Percentiles rank a stretch among this genome's conserved stretches.
phyloP scores from a whole-genome alignment of 2,888 invertebrate species.

The Tetrapedia diversipes region DNA sequence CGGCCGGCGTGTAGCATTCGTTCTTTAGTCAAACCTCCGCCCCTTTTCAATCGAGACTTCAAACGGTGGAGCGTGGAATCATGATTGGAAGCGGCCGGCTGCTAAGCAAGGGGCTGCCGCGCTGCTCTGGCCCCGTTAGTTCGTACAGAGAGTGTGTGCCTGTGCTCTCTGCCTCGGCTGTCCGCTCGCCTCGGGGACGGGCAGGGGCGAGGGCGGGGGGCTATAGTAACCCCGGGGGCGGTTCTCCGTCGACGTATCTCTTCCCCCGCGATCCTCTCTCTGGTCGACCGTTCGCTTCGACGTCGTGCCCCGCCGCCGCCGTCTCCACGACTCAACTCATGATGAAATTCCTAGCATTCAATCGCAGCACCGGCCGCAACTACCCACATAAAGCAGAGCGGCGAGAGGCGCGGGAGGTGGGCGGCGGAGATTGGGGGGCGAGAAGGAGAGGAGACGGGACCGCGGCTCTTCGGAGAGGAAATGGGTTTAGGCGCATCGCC shows the following conservation, averaged over 20 bases:
- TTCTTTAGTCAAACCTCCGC: constrained; percentile 83
- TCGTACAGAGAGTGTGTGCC: constrained; percentile 71
- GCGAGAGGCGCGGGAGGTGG: constrained; percentile 22
- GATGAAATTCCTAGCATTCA: constrained; percentile 83
- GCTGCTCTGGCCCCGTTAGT: constrained; percentile 75
- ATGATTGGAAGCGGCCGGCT: constrained; percentile 82
- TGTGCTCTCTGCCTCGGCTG: too few species aligned
- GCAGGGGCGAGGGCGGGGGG: constrained; percentile 57
- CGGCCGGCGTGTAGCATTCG: constrained; percentile 74
- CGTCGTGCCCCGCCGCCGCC: constrained; percentile 63
- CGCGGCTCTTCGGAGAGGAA: not conserved
- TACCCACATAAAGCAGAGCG: constrained; percentile 66
- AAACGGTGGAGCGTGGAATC: constrained; percentile 82
- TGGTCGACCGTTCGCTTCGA: constrained; percentile 69
- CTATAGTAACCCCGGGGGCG: constrained; percentile 80
- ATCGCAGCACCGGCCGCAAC: constrained; percentile 81
- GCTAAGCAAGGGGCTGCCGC: constrained; percentile 81
- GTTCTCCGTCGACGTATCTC: constrained; percentile 70
- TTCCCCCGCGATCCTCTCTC: constrained; percentile 62
- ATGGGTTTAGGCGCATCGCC: not conserved
- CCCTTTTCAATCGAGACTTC: constrained; percentile 83
- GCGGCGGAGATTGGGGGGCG: too few species aligned
- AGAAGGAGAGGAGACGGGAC: constrained; percentile 28
- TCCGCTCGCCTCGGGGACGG: constrained; percentile 62
- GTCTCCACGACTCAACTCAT: constrained; percentile 83